phyloP scores from a whole-genome alignment of 1,140 invertebrate species.

The Calephelis nemesis region DNA sequence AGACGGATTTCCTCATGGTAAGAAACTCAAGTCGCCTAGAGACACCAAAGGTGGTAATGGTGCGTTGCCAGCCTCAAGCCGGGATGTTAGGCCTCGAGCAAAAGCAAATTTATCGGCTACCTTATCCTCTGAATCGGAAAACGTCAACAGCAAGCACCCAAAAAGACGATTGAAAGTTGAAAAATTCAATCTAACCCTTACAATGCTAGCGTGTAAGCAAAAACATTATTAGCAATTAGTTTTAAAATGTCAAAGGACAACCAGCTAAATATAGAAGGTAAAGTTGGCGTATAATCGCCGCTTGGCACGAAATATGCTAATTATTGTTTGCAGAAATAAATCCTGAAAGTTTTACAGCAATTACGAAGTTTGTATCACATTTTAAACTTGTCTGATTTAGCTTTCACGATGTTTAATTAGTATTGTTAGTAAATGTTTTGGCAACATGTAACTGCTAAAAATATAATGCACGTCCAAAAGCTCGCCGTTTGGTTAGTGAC shows the following conservation, averaged over 20 bases:
- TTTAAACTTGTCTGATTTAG: constrained; percentile 20
- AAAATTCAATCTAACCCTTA: neutral
- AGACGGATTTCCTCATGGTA: too few species aligned
- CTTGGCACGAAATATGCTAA: constrained; percentile 40
- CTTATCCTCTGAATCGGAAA: too few species aligned
- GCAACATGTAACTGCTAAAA: too few species aligned
- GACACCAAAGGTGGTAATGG: too few species aligned
- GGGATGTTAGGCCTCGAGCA: too few species aligned
- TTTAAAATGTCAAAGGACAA: constrained; percentile 32
- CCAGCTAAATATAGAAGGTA: constrained; percentile 33
- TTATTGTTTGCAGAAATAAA: constrained; percentile 40
- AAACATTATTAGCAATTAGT: constrained; percentile 5
- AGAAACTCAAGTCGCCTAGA: too few species aligned
- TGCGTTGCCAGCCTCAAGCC: too few species aligned
- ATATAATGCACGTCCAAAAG: too few species aligned
- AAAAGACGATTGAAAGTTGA: too few species aligned
- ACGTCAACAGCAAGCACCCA: too few species aligned
- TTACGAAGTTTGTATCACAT: constrained; percentile 34
- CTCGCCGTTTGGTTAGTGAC: too few species aligned
- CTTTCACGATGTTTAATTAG: constrained; percentile 4
- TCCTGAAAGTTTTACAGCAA: constrained; percentile 33
- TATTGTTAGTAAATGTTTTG: neutral
- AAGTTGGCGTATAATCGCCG: constrained; percentile 34
- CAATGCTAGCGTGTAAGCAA: neutral
- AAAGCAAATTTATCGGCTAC: too few species aligned